phyloP scores from a whole-genome alignment of 1,140 invertebrate species.

The Platorchestia sp. region DNA sequence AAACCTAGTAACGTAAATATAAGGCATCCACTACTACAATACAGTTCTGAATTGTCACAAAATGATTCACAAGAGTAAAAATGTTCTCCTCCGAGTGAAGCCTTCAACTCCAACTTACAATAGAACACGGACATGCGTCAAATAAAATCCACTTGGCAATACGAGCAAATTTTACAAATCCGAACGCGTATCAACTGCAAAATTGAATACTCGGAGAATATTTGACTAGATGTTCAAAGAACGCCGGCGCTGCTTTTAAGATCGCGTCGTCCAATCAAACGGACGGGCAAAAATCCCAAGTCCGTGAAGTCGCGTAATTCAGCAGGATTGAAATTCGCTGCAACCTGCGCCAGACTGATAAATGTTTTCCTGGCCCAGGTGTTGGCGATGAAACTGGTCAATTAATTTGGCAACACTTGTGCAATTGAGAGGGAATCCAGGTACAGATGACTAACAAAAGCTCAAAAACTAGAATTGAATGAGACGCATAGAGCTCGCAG shows the following conservation, averaged over 20 bases:
- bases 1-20: not conserved
- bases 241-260: not conserved
- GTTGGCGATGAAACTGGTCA: not conserved
- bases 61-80: not conserved
- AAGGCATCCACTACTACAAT: not conserved
- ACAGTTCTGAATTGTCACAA: not conserved
- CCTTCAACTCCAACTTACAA: not conserved
- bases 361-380: not conserved
- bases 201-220: not conserved
- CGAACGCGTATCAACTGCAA: not conserved
- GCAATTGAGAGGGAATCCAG: not conserved
- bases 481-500: not conserved
- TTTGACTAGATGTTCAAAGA: not conserved
- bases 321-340: not conserved
- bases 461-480: not conserved
- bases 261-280: not conserved
- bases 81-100: not conserved
- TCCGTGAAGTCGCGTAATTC: conserved; percentile 6
- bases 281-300: not conserved
- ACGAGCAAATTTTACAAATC: not conserved
- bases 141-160: not conserved
- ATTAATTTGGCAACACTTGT: not conserved
- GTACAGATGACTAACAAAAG: not conserved
- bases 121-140: not conserved
- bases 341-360: not conserved